Evolutionary conservation across 1,140 invertebrate species (phyloP), one percentile per base, ranked within the genome.

Genomic region (Sitophilus oryzae): DNA sequence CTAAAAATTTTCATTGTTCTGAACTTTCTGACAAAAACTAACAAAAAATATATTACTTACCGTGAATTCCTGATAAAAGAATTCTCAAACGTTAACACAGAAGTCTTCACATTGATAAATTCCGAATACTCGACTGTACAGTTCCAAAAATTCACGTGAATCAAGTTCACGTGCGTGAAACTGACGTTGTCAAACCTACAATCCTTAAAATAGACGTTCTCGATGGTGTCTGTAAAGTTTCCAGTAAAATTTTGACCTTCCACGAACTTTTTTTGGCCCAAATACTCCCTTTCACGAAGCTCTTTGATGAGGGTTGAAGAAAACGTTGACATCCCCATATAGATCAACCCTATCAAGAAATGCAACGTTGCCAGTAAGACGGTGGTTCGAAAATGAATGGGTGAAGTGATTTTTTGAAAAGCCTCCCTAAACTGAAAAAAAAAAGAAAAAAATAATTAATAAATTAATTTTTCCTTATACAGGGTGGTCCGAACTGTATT

Each of bases 61-160:
- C 73, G 75, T 1, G 72, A 75, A 62, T 76, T 65, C 53, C 71
- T 64, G 25, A 78, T 74, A 30, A 67, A 58, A 35, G 74, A 75
- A 64, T 78, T 69, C 46, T 68, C 70, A 63, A 79, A 79, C 51
- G 74, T 73, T 2, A 76, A 77, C 46, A 76, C 76, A 37, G 76
- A 77, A 15, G 76, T 73, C 53, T 74, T 76, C 30, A 79, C 74
- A 47, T 72, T 76, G 35, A 71, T 71, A 59, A 79, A 79, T 58
- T 77, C 73, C 20, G 76, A 69, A 8, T 72, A 71, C 38, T 74
- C 70, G 45, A 79, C 73, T 11, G 72, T 71, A 62, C 77, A 79
- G 62, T 78, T 76, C 48, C 73, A 63, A 62, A 79, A 79, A 46
- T 73, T 67, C 14, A 79, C 75, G 49, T 79, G 78, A 52, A 71